These are phyloP conservation scores for Chaetoderma sp. DNA, from an alignment of 2,888 invertebrate genomes.

Conservation along the genomic window DNA sequence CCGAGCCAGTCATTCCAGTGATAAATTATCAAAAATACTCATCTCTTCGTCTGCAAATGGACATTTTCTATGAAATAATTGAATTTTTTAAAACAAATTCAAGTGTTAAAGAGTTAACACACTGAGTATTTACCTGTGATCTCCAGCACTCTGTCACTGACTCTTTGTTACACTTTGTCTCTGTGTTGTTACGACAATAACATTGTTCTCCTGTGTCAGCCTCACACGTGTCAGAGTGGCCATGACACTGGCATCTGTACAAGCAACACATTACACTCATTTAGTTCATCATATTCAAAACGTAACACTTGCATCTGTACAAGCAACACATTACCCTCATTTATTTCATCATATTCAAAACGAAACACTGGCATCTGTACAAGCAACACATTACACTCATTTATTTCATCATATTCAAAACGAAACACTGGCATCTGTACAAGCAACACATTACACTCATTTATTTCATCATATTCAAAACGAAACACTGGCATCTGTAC, in stretches of 20 bases:
- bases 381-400: conserved; percentile 1
- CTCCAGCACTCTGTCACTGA: neutral
- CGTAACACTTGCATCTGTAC: neutral
- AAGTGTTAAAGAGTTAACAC: neutral
- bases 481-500: neutral
- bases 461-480: neutral
- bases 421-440: neutral
- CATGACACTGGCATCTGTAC: conserved; percentile 88
- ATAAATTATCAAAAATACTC: too few species aligned
- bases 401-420: neutral
- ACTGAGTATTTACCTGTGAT: conserved; percentile 54
- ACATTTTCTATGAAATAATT: neutral
- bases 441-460: conserved; percentile 1
- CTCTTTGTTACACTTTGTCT: conserved; percentile 72
- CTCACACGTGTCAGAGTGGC: conserved; percentile 92
- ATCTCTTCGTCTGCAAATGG: too few species aligned
- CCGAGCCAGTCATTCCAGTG: too few species aligned
- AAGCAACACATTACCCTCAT: neutral
- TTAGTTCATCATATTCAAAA: neutral
- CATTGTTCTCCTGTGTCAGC: conserved; percentile 91
- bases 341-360: neutral
- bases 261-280: conserved; percentile 15
- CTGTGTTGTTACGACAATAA: conserved; percentile 94
- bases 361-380: neutral
- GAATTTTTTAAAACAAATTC: neutral